Base-by-base conservation (phyloP, 2,888 invertebrate species). In the Orgyia antiqua region DNA sequence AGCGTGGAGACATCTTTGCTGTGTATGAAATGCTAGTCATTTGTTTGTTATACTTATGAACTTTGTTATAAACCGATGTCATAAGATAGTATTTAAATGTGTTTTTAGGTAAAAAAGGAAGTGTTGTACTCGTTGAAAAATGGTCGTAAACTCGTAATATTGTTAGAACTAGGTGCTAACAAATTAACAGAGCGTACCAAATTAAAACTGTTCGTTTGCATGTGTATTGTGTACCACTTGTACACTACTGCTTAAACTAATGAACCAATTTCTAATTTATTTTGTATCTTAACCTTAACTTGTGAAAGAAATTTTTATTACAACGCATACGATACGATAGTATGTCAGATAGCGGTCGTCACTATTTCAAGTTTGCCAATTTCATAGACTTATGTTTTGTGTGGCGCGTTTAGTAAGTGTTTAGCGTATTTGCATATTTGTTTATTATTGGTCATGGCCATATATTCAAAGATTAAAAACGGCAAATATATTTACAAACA, bases 171-270 rank as follows among this genome's bases (percentile, higher is more conserved):
- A 10, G 18, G 26, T 20, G 13, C n/a, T 20, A 3, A 15, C 23
- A 4, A 26, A 18, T 31, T 26, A 32, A 27, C 23, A 27, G 32
- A 27, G 27, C 32, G 32, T 27, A 23, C 15, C 5, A 26, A 27
- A 32, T 27, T 24, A 27, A 27, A 32, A 27, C 8, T 27, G 8
- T 27, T 18, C 27, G 32, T 20, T 27, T 18, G 23, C 32, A 32
- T 31, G 31, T 27, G 9, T n/a, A 17, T 10, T 23, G 23, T 23
- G 18, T 18, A 24, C 19, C 24, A 6, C 18, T 18, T 29, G 8
- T 11, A 12, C 12, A 10, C 13, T 28, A 20, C 9, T 20, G 18
- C 27, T 18, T 11, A 18, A 18, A 27, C 13, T 7, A 27, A 20
- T 27, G 13, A 27, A 20, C 20, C 10, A 26, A 25, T 13, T 26